Evolutionary conservation across 1,140 invertebrate species (phyloP), one percentile per base, ranked within the genome.

Genomic region (Brachionus paranguensis): DNA sequence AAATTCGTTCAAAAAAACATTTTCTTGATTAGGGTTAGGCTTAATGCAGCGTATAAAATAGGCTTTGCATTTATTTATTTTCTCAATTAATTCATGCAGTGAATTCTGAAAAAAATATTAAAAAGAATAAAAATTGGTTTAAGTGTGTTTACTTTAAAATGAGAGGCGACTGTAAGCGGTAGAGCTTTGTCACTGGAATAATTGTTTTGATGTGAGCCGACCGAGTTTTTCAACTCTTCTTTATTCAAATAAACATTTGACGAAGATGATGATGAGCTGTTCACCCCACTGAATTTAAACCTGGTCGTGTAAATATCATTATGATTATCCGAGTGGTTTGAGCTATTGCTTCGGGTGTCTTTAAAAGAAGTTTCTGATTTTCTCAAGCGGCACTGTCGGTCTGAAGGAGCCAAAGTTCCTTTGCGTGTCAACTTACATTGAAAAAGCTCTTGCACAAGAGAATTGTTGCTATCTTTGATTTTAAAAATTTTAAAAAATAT

Each of bases 41-140:
- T 94, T 94, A 84, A 94, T 93, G 87, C 93, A 94, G 50, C 93
- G 87, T 45, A 94, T 91, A 85, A 93, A 91, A 84, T 94, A 93
- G 20, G 93, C 93, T 6, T 92, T 92, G 86, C 93, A 93, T 85
- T 92, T 91, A 91, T 92, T 93, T 85, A 94, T 86, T 84, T 93
- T 93, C 10, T 91, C 91, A 3, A 94, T 92, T n/a, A 94, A 89
- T 47, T 81, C 78, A 68, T 81, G 78, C 7, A 81, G 29, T 64
- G 78, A 81, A 47, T 81, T 81, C 72, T 76, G 50, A 50, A 53
- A 76, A 76, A 76, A 33, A 5, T 12, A 50, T 53, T 76, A 12
- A 12, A 27, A 20, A 37, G 1, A 64, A n/a, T 27, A 64, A 24
- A 11, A 64, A 4, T 68, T 3, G 5, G 5, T 60, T 60, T 24